These are phyloP conservation scores for Psilopsiagon aurifrons DNA, from an alignment of 2,113 vertebrate genomes.

Conservation along the genomic window DNA sequence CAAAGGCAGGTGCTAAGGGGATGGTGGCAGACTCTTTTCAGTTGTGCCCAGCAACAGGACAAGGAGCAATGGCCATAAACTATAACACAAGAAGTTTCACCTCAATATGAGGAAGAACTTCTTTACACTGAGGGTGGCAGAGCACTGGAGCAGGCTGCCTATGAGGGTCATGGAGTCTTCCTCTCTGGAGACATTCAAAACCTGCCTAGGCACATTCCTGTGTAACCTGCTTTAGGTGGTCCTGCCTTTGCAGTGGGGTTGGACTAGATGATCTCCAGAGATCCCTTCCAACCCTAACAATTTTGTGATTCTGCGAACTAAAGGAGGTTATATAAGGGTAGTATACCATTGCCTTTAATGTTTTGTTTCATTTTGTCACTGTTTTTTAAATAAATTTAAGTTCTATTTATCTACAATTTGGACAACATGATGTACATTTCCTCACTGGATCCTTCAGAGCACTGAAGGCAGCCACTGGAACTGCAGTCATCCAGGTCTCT, in stretches of 20 bases:
- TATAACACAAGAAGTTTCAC: neutral
- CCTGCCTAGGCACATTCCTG: neutral
- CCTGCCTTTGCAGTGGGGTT: neutral
- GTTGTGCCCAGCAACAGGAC: neutral
- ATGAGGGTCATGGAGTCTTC: neutral
- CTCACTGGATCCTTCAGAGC: neutral
- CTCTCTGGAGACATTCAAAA: neutral
- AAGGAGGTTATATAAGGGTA: neutral
- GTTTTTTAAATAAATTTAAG: neutral
- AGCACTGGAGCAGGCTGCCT: neutral
- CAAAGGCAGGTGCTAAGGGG: neutral
- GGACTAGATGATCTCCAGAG: neutral
- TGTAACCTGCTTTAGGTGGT: neutral
- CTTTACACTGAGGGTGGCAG: neutral
- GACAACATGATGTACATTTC: neutral
- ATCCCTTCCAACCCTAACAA: neutral
- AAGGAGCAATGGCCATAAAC: neutral
- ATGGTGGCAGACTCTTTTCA: neutral
- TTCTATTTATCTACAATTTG: neutral
- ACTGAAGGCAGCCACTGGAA: neutral
- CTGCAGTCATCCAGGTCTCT: neutral
- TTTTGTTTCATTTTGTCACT: neutral
- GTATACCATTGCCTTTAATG: neutral
- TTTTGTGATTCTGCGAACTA: neutral
- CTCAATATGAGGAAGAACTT: neutral